Evolutionary conservation across 2,797 vertebrate genomes (phyloP).

Genomic region (Vespertilio murinus): DNA sequence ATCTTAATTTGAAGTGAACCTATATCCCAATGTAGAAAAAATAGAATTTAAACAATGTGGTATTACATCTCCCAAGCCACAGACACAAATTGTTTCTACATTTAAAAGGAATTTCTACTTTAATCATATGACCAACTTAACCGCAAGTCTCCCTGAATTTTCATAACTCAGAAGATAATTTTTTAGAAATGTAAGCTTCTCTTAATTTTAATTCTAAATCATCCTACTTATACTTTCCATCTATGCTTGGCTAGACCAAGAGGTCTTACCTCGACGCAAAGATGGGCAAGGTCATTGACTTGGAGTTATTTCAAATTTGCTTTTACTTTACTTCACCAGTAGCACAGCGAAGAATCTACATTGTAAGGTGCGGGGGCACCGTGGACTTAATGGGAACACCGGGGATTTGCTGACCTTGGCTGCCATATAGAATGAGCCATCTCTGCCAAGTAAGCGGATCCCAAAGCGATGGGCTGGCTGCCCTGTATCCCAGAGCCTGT

Average conservation of each 20-base stretch:
- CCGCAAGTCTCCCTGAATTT: not conserved
- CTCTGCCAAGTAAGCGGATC: not conserved
- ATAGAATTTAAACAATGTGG: not conserved
- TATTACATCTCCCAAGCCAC: not conserved
- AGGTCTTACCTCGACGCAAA: not conserved
- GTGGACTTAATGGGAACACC: not conserved
- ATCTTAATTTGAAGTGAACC: constrained; percentile 16
- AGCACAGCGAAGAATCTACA: not conserved
- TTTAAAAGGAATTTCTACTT: not conserved
- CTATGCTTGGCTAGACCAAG: not conserved
- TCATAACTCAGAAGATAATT: not conserved
- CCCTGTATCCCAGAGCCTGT: not conserved
- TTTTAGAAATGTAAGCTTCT: not conserved
- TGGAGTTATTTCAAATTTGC: not conserved
- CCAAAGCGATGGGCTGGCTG: not conserved
- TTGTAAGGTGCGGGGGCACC: not conserved
- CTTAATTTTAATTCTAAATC: not conserved
- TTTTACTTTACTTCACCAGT: not conserved
- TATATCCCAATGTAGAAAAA: not conserved
- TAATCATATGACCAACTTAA: not conserved
- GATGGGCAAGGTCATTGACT: not conserved
- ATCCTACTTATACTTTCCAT: not conserved
- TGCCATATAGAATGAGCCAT: not conserved
- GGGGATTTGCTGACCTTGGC: not conserved
- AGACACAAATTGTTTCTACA: not conserved